Base-by-base conservation (phyloP, 1,140 invertebrate species). In the Hylyphantes graminicola region DNA sequence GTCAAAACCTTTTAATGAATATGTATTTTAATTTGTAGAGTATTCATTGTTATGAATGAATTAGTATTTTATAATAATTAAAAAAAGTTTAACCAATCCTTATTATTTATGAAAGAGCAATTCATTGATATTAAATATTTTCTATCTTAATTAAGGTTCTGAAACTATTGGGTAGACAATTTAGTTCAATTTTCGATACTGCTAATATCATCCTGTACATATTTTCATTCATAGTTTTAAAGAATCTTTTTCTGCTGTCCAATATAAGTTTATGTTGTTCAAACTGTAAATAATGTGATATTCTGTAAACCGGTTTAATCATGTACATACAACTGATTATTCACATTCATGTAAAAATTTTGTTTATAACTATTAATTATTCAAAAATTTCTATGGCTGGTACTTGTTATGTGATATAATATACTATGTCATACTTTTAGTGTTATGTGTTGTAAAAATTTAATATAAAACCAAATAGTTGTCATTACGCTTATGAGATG, bases 361-460 rank as follows among this genome's bases (percentile, higher is more conserved):
- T 74, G 54, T 57, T 74, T 74, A 57, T 74, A 74, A 57, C 57
- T 57, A 73, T 73, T 55, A 53, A 70, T 70, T 50, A n/a, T 74
- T 74, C 19, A 57, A 9, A 57, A 74, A 74, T 57, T 73, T 73
- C 57, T 54, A 21, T 57, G 72, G 72, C 72, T 74, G 72, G 72
- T 74, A 74, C 55, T 21, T 70, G 68, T 74, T 74, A 57, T 74
- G 72, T 74, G 72, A 74, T 74, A 74, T 57, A 70, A 70, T 15
- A 70, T 70, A 53, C 9, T 53, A 13, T 51, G 19, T 15, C 19
- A 51, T 17, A 53, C 48, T 70, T 54, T 53, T 70, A 68, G 48
- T 50, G 51, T 70, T 70, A 51, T 70, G 48, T 50, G 51, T 70
- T 70, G 68, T 70, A 51, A 13, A 53, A 70, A 70, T 70, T 48